Conservation (phyloP, 1,140 invertebrate genomes). For the Plectrocnemia conspersa region DNA sequence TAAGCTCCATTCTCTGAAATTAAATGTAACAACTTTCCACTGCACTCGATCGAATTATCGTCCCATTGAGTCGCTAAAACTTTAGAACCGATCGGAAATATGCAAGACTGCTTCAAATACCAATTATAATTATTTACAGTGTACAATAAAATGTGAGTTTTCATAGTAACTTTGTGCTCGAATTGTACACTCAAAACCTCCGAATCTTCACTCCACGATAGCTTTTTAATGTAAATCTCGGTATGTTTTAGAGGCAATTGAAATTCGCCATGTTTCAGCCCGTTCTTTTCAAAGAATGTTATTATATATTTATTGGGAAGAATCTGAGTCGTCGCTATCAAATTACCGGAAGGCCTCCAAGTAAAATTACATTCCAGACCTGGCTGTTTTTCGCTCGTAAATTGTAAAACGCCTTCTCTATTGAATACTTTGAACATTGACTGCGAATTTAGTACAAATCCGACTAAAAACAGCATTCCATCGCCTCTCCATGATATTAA, state of each 20-base stretch:
- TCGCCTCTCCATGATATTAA: constrained; percentile 81
- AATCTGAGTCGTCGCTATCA: constrained; percentile 69
- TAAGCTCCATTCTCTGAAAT: constrained; percentile 53
- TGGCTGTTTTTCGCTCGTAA: constrained; percentile 65
- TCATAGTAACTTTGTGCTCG: constrained; percentile 40
- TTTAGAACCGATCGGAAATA: constrained; percentile 48
- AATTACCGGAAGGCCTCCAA: constrained; percentile 77
- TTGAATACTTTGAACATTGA: constrained; percentile 68
- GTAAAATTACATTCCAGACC: constrained; percentile 64
- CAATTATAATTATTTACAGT: constrained; percentile 84
- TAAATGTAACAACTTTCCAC: constrained; percentile 58
- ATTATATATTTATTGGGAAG: constrained; percentile 66
- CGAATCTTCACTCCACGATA: constrained; percentile 77
- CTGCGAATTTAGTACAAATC: constrained; percentile 51
- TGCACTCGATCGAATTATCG: constrained; percentile 46
- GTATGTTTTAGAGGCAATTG: constrained; percentile 58
- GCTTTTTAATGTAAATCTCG: constrained; percentile 53
- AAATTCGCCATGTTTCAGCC: constrained; percentile 81
- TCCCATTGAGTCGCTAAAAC: constrained; percentile 63
- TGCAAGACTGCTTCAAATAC: constrained; percentile 77
- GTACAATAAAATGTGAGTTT: constrained; percentile 65
- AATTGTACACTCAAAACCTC: constrained; percentile 66
- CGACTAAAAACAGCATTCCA: constrained; percentile 76
- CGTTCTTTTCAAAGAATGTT: constrained; percentile 89
- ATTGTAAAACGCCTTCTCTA: constrained; percentile 66